Conservation (phyloP, 2,797 vertebrate species). For the Rhodeus uyekii region DNA sequence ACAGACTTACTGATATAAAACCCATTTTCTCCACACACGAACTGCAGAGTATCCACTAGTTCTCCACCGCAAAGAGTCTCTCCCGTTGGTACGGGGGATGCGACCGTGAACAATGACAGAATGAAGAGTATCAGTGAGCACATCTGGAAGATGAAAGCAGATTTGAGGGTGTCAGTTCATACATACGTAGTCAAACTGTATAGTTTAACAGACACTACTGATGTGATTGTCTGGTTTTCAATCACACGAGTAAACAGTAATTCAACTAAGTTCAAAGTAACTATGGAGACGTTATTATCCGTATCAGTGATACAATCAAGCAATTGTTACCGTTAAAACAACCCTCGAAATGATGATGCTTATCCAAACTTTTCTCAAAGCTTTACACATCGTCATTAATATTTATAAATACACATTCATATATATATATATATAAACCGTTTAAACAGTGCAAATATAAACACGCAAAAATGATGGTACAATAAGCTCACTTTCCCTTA, state of each 20-base stretch:
- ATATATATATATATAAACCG: not conserved
- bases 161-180: not conserved
- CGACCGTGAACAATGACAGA: conserved; percentile 78
- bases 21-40: conserved; percentile 86
- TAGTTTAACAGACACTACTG: not conserved
- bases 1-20: conserved; percentile 87
- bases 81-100: conserved; percentile 76
- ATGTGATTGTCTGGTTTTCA: not conserved
- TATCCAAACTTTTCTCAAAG: not conserved
- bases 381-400: not conserved
- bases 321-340: not conserved
- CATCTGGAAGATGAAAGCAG: conserved; percentile 67
- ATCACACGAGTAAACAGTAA: not conserved
- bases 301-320: conserved; percentile 30
- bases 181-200: not conserved
- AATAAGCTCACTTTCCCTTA: conserved; percentile 56
- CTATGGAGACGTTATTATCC: not conserved
- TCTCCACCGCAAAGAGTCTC: conserved; percentile 88
- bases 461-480: not conserved
- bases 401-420: not conserved
- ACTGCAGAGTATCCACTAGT: conserved; percentile 88
- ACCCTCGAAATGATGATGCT: not conserved
- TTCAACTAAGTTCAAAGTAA: conserved; percentile 12
- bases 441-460: not conserved
- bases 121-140: conserved; percentile 70